These are phyloP conservation scores for Vanessa tameamea DNA, from an alignment of 1,140 invertebrate species.

Conservation along the genomic window DNA sequence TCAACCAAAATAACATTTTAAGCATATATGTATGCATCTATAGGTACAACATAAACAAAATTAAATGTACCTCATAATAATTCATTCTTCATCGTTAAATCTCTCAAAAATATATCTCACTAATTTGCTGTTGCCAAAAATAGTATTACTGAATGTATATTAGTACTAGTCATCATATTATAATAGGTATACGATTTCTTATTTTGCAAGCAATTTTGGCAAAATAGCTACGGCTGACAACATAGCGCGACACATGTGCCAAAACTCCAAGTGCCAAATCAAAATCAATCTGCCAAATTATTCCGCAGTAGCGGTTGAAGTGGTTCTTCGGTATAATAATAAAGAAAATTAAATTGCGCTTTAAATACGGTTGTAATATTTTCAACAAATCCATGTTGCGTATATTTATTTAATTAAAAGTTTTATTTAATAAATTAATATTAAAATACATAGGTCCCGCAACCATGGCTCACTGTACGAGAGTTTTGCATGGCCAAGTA, in stretches of 20 bases:
- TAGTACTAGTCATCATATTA: background rate
- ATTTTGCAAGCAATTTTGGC: slow-evolving; percentile 15
- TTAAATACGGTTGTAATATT: slow-evolving; percentile 38
- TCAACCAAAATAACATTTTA: too few relatives aligned
- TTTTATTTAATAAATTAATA: slow-evolving; percentile 47
- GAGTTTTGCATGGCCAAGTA: slow-evolving; percentile 89
- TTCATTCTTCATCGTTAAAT: too few relatives aligned
- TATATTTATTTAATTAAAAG: slow-evolving; percentile 55
- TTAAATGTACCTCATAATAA: too few relatives aligned
- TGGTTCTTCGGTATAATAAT: slow-evolving; percentile 41
- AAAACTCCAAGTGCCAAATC: slow-evolving; percentile 36
- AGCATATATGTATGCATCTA: too few relatives aligned
- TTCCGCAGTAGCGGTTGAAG: slow-evolving; percentile 51
- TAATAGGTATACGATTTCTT: background rate
- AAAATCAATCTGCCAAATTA: slow-evolving; percentile 51
- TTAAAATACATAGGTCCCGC: slow-evolving; percentile 62
- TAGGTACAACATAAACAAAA: too few relatives aligned
- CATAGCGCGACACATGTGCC: slow-evolving; percentile 30
- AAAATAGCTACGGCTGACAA: slow-evolving; percentile 25
- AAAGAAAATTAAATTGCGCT: slow-evolving; percentile 42
- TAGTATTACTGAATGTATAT: background rate
- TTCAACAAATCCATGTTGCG: slow-evolving; percentile 65
- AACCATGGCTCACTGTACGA: slow-evolving; percentile 87
- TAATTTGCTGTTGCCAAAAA: background rate
- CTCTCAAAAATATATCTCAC: too few relatives aligned